A percentile compares a stretch with the other conserved stretches of the same genome.
These are phyloP conservation scores for Prolemur simus DNA, from an alignment of 2,113 vertebrate genomes.

Conservation along the genomic window DNA sequence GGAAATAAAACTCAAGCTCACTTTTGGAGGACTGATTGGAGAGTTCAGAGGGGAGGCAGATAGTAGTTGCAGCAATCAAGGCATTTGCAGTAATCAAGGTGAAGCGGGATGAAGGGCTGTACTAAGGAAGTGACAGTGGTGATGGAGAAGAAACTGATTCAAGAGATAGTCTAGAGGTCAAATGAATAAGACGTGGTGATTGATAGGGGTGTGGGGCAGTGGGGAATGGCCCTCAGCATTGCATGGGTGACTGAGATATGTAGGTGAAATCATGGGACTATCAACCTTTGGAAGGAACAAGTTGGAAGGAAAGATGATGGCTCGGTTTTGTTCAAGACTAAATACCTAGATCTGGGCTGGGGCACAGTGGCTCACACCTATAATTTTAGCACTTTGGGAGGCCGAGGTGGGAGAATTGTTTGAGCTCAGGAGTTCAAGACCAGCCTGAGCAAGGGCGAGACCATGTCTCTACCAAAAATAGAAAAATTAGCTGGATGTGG, in stretches of 20 bases:
- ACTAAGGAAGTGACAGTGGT: not conserved
- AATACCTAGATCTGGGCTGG: not conserved
- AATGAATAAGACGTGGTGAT: not conserved
- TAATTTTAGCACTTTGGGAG: too few relatives aligned
- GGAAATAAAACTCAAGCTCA: slow-evolving; percentile 25
- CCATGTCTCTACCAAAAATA: too few relatives aligned
- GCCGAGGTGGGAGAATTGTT: too few relatives aligned
- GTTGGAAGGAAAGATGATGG: not conserved
- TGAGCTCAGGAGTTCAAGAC: too few relatives aligned
- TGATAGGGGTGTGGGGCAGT: not conserved
- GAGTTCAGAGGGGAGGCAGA: not conserved
- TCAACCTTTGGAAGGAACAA: not conserved
- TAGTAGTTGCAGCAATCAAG: not conserved
- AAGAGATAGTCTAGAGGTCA: slow-evolving; percentile 37
- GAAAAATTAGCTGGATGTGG: too few relatives aligned
- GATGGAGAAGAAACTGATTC: slow-evolving; percentile 17
- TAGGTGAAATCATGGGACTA: not conserved
- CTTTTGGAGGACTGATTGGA: slow-evolving; percentile 39
- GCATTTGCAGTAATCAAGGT: slow-evolving; percentile 3
- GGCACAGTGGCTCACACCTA: too few relatives aligned
- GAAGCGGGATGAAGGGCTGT: not conserved
- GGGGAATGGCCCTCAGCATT: not conserved
- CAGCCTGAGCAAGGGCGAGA: too few relatives aligned
- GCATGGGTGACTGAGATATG: not conserved
- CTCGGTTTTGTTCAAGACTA: not conserved